A percentile compares a stretch with the other conserved stretches of the same genome.
Evolutionary conservation across 2,797 vertebrate species (phyloP).

Genomic region (Euphonia xanthogaster): DNA sequence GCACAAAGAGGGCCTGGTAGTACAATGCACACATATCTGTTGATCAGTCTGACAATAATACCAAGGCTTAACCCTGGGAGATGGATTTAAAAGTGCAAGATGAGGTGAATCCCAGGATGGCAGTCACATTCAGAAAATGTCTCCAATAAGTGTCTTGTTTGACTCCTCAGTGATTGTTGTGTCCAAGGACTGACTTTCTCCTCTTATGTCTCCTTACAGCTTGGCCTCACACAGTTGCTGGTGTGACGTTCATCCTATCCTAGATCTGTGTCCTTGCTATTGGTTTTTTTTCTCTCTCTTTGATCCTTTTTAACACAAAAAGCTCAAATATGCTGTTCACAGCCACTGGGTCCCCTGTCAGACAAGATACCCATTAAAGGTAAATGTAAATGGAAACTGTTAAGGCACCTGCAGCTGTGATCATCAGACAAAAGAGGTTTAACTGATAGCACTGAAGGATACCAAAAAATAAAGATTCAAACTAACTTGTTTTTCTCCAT

Average conservation of each 20-base stretch:
- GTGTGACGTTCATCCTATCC: not conserved
- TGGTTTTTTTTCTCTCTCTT: not conserved
- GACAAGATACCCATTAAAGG: not conserved
- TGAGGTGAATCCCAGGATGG: not conserved
- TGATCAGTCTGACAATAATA: slow-evolving; percentile 7
- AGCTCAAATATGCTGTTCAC: not conserved
- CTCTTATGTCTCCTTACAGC: not conserved
- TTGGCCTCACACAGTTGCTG: not conserved
- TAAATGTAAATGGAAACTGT: not conserved
- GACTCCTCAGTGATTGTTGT: not conserved
- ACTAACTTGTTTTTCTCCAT: not conserved
- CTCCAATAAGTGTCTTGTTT: not conserved
- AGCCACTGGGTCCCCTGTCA: not conserved
- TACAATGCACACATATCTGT: not conserved
- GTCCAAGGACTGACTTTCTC: not conserved
- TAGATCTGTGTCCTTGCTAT: not conserved
- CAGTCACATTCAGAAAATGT: not conserved
- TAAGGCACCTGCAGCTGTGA: not conserved
- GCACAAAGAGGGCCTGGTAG: not conserved
- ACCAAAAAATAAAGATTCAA: not conserved
- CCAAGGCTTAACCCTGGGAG: not conserved
- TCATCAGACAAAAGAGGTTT: not conserved
- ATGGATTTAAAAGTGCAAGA: not conserved
- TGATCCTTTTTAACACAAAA: not conserved
- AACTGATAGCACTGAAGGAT: not conserved